Conservation (phyloP, 37 sponge, comb jelly and placozoan genomes). For the Oscarella lobularis region DNA sequence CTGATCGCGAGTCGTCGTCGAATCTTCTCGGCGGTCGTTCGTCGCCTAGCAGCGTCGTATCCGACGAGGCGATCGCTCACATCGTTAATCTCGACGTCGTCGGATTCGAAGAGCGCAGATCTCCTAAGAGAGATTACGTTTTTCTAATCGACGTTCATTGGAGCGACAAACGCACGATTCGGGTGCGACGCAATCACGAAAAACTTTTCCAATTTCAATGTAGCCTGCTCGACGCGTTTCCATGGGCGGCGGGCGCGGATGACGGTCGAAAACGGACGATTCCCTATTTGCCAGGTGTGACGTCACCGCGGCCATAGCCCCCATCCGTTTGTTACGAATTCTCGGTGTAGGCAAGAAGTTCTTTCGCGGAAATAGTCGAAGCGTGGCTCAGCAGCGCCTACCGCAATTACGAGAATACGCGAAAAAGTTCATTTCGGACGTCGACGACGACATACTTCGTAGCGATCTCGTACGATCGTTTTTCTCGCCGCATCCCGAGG, state of each 20-base stretch:
- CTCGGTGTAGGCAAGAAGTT: not conserved
- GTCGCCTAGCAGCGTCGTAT: not conserved
- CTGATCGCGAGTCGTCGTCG: not conserved
- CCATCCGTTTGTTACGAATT: too few relatives aligned
- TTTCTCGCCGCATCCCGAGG: not conserved
- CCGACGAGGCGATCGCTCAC: not conserved
- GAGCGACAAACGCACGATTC: not conserved
- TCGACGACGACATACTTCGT: not conserved
- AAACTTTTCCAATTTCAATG: slow-evolving; percentile 3
- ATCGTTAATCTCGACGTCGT: not conserved
- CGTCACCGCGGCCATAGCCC: too few relatives aligned
- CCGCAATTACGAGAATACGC: not conserved
- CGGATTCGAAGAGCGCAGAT: not conserved
- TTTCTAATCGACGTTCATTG: not conserved
- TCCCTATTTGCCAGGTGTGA: not conserved
- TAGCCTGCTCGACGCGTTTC: not conserved
- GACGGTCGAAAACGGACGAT: not conserved
- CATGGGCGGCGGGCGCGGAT: not conserved
- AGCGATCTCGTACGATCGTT: not conserved
- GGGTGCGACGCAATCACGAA: not conserved
- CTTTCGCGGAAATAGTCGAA: not conserved
- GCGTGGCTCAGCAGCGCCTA: not conserved
- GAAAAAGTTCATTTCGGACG: not conserved
- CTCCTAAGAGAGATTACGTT: not conserved
- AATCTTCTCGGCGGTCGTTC: not conserved